phyloP scores from a whole-genome alignment of 1,140 invertebrate genomes.

The Bombus pascuorum region DNA sequence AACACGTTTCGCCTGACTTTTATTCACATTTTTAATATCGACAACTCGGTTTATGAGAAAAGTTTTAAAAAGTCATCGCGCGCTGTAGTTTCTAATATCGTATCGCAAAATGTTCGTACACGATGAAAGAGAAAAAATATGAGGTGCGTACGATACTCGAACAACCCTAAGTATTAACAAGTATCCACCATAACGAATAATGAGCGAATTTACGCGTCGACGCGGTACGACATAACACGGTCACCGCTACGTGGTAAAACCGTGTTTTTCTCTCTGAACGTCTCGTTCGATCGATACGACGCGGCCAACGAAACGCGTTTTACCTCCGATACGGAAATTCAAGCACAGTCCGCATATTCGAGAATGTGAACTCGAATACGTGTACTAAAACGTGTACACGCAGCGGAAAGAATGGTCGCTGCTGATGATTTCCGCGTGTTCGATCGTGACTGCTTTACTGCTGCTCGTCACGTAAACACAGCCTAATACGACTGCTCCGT shows the following conservation, averaged over 20 bases:
- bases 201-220: background rate
- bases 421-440: constrained; percentile 62
- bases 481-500: background rate
- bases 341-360: background rate
- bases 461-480: constrained; percentile 53
- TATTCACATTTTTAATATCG: too few species aligned
- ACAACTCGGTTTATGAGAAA: background rate
- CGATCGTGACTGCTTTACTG: constrained; percentile 47
- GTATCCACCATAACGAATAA: background rate
- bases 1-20: too few species aligned
- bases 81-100: too few species aligned
- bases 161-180: background rate
- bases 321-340: background rate
- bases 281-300: background rate
- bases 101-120: background rate
- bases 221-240: background rate
- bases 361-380: background rate
- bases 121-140: background rate
- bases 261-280: background rate
- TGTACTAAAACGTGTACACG: background rate
- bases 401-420: background rate
- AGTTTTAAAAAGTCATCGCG: background rate
- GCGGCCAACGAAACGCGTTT: background rate
- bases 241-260: background rate
- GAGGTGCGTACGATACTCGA: background rate